Base-by-base conservation (phyloP, 2,113 vertebrate species). In the Syngnathus typhle region DNA sequence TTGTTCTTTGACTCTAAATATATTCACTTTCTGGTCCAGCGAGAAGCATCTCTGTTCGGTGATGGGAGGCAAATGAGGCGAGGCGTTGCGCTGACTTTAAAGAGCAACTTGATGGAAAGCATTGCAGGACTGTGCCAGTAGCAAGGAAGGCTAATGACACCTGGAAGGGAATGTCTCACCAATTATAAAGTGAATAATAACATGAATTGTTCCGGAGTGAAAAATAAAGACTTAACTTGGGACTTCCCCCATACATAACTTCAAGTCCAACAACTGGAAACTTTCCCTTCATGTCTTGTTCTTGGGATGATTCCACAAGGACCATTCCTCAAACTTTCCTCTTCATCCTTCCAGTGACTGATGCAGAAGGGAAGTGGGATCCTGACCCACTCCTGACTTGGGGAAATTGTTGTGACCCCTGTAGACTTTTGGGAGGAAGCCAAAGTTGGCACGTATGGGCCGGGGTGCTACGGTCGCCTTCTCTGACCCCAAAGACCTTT, bases 361-460 rank as follows among this genome's bases (percentile, higher is more conserved):
- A 91, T 90, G 79, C 69, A 65, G 82, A 84, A 78, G 80, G 88
- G 86, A 88, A 90, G 82, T 80, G 77, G 64, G 75, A 86, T 74
- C 77, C 79, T 84, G 86, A 88, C 85, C 88, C 60, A 60, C 71
- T 85, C 83, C 74, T 85, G 85, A 89, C 87, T 87, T 60, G 66
- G 86, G 90, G 90, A 91, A 91, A 91, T 91, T 89, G 84, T 84
- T 81, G 73, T 87, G 89, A 92, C 89, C 88, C 83, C 80, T 75
- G 63, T 65, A 65, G 27, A 64, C 81, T 89, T 88, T 83, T 76
- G 82, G 82, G 86, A 88, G 86, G 83, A 89, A 91, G 87, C 82
- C 77, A 82, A 74, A 71, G 73, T 79, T 85, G 82, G 84, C 85
- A 86, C 82, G 81, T 71, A 77, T 67, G 56, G 56, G 68, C 78